Conservation (phyloP, 2,888 invertebrate genomes). For the Gymnoscelis rufifasciata region DNA sequence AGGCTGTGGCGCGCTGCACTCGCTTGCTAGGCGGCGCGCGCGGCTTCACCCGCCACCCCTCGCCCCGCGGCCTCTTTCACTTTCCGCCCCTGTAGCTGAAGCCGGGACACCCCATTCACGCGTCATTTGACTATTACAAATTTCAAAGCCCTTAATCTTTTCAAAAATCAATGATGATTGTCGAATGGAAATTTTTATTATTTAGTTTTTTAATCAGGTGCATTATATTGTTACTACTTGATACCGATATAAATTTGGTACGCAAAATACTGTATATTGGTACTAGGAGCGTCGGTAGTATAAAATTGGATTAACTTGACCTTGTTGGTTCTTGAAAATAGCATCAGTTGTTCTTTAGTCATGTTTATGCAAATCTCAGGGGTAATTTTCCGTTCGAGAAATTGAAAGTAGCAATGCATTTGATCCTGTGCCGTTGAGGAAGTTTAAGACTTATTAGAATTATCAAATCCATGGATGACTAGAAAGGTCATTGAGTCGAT, state of each 20-base stretch:
- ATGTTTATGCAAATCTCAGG: constrained; percentile 11
- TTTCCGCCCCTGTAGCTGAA: constrained; percentile 43
- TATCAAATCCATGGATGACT: no score
- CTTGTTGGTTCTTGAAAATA: constrained; percentile 16
- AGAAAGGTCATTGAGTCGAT: no score
- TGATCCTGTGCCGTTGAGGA: constrained; percentile 6
- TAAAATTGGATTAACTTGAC: constrained; percentile 8
- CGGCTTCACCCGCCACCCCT: constrained; percentile 37
- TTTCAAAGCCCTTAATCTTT: neutral
- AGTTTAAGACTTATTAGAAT: no score
- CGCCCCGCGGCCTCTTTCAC: constrained; percentile 52
- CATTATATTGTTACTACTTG: no score
- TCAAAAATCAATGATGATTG: neutral
- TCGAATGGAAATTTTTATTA: no score
- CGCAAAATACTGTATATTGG: neutral
- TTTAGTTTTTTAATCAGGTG: no score
- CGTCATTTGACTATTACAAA: constrained; percentile 4
- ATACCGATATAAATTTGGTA: neutral
- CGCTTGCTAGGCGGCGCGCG: constrained; percentile 51
- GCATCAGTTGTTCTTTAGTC: constrained; percentile 6
- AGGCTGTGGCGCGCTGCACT: constrained; percentile 75
- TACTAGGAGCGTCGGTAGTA: neutral
- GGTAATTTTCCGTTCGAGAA: constrained; percentile 6
- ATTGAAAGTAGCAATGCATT: constrained; percentile 10
- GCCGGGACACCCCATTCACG: neutral